Percentiles rank a stretch among this genome's conserved stretches.
Evolutionary conservation across 2,888 invertebrate genomes (phyloP).

Genomic region (Coecobrya sp.): DNA sequence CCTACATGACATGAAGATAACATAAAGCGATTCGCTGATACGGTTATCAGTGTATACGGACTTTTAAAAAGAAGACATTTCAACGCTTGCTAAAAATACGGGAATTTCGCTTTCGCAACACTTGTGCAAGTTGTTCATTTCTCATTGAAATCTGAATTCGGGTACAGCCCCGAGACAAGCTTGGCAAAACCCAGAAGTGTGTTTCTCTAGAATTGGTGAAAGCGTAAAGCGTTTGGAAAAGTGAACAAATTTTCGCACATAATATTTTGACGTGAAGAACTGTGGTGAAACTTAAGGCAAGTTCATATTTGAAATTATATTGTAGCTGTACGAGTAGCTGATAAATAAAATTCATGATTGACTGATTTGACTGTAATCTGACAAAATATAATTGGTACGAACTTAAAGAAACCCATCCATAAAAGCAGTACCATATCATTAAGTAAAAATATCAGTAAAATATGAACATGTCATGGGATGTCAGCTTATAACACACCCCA

Average conservation of each 20-base stretch:
- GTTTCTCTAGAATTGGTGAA: background rate
- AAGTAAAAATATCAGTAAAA: no score
- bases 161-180: no score
- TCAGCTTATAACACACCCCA: no score
- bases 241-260: background rate
- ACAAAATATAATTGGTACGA: no score
- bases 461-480: no score
- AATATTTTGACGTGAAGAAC: background rate
- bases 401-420: no score
- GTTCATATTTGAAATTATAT: background rate
- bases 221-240: constrained; percentile 1
- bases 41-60: background rate
- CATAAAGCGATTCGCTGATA: background rate
- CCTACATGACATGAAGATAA: background rate
- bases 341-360: no score
- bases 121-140: background rate
- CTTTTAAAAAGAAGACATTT: background rate
- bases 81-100: background rate
- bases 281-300: constrained; percentile 20
- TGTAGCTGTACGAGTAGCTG: background rate
- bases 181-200: background rate
- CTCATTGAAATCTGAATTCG: background rate
- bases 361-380: no score
- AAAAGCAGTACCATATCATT: no score
- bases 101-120: background rate